These are phyloP conservation scores for Tylochromis polylepis DNA, from an alignment of 2,113 vertebrate species.

Conservation along the genomic window DNA sequence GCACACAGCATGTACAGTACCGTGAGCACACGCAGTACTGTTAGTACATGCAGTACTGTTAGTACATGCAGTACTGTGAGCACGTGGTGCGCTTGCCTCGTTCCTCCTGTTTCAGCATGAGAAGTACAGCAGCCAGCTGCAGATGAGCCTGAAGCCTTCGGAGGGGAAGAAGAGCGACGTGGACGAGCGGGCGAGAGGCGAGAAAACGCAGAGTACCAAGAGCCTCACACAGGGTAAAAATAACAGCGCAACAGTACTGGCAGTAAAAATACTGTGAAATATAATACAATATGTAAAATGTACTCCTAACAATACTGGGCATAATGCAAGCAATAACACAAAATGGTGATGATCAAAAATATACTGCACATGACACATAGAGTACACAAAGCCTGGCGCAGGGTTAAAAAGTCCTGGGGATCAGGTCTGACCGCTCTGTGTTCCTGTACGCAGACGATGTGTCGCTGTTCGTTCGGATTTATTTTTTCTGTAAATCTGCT, in stretches of 20 bases:
- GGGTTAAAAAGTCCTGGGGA: not conserved
- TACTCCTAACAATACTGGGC: not conserved
- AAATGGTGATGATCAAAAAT: not conserved
- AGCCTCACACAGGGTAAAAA: not conserved
- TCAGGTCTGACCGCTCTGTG: not conserved
- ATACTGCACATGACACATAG: not conserved
- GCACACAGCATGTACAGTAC: not conserved
- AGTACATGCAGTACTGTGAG: not conserved
- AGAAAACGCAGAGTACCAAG: conserved; percentile 76
- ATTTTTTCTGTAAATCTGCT: not conserved
- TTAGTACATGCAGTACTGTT: not conserved
- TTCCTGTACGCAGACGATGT: not conserved
- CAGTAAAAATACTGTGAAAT: not conserved
- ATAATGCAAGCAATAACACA: not conserved
- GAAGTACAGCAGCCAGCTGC: conserved; percentile 94
- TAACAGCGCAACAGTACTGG: not conserved
- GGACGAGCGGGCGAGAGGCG: conserved; percentile 72
- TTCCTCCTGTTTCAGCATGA: conserved; percentile 79
- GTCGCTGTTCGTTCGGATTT: not conserved
- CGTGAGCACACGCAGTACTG: not conserved
- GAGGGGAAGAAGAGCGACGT: conserved; percentile 70
- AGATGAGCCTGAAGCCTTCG: conserved; percentile 77
- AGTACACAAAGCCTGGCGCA: not conserved
- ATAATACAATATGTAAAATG: not conserved
- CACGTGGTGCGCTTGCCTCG: not conserved